These are phyloP conservation scores for Ciconia stormi DNA, from an alignment of 2,113 vertebrate species.

Conservation along the genomic window DNA sequence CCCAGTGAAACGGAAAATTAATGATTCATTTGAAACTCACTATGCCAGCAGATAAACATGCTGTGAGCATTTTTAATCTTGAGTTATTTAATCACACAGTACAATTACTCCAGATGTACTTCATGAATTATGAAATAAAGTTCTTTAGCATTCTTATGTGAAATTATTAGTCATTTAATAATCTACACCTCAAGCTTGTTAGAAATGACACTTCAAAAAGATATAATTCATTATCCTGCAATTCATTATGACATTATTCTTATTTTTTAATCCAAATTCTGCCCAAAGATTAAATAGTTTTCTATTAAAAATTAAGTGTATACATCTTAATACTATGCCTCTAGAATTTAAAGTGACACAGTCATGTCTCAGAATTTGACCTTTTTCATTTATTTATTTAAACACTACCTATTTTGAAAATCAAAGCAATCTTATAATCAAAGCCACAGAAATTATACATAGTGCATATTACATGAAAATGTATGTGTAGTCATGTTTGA, in stretches of 20 bases:
- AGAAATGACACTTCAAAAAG: constrained; percentile 47
- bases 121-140: constrained; percentile 79
- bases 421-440: not conserved
- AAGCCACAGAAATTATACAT: not conserved
- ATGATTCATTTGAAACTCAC: constrained; percentile 70
- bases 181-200: constrained; percentile 69
- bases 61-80: constrained; percentile 75
- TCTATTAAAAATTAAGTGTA: not conserved
- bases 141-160: constrained; percentile 52
- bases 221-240: constrained; percentile 40
- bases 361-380: not conserved
- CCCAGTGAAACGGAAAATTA: constrained; percentile 72
- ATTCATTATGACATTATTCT: constrained; percentile 65
- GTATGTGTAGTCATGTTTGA: not conserved
- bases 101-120: constrained; percentile 69
- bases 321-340: constrained; percentile 5
- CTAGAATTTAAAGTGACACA: not conserved
- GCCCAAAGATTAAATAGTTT: constrained; percentile 49
- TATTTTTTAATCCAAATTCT: constrained; percentile 47
- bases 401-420: not conserved
- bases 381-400: not conserved
- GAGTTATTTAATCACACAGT: constrained; percentile 75
- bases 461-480: not conserved
- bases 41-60: constrained; percentile 68
- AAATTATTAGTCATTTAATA: constrained; percentile 72